phyloP scores from a whole-genome alignment of 2,113 vertebrate genomes.

The Upupa epops region DNA sequence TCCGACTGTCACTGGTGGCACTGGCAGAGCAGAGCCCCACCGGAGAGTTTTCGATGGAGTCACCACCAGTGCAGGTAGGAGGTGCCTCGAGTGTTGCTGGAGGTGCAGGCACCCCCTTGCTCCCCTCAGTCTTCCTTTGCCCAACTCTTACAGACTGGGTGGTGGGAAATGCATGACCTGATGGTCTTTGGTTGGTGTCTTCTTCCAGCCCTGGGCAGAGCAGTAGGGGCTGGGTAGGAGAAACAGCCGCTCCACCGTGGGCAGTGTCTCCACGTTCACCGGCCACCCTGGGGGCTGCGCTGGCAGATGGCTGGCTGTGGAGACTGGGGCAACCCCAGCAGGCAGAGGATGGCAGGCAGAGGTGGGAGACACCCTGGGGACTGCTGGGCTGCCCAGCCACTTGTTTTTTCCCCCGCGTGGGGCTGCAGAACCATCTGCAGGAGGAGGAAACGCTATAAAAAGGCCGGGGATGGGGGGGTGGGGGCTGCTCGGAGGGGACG shows the following conservation, averaged over 20 bases:
- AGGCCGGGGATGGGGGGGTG: slow-evolving; percentile 15
- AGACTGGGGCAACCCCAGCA: background rate
- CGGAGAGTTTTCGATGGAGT: slow-evolving; percentile 85
- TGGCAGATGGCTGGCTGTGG: too few species aligned
- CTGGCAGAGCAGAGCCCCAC: slow-evolving; percentile 84
- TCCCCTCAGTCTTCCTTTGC: background rate
- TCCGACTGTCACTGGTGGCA: slow-evolving; percentile 91
- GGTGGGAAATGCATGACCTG: background rate
- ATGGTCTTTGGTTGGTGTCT: background rate
- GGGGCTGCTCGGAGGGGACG: slow-evolving; percentile 55
- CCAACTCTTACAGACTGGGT: too few species aligned
- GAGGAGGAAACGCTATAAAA: slow-evolving; percentile 77
- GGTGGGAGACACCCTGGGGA: background rate
- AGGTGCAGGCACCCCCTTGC: background rate
- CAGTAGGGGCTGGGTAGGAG: background rate
- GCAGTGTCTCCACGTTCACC: background rate
- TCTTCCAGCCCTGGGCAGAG: background rate
- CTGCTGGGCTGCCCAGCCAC: background rate
- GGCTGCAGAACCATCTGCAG: slow-evolving; percentile 69
- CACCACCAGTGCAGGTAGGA: slow-evolving; percentile 91
- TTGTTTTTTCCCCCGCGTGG: background rate
- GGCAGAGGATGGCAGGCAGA: background rate
- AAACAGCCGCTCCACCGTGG: fast-evolving
- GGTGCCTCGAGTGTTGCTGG: fast-evolving
- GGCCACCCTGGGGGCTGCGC: background rate